phyloP scores from a whole-genome alignment of 2,797 vertebrate species.

The Rhinichthys osculus region DNA sequence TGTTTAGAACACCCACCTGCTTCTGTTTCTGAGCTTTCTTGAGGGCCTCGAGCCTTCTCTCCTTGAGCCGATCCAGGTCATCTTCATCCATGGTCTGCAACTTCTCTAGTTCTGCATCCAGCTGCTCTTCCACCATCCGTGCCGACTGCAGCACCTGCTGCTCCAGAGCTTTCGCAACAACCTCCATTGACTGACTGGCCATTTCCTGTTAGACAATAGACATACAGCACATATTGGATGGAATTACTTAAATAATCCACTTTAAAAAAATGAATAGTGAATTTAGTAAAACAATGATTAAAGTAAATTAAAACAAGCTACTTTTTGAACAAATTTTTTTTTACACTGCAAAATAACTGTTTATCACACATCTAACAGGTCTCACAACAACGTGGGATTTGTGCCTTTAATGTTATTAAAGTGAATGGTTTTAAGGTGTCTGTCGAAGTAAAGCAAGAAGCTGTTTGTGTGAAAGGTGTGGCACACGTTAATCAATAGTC shows the following conservation, averaged over 20 bases:
- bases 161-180: slow-evolving; percentile 88
- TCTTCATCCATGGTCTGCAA: slow-evolving; percentile 92
- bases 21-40: slow-evolving; percentile 96
- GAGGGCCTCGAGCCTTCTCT: slow-evolving; percentile 90
- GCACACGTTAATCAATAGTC: background rate
- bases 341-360: background rate
- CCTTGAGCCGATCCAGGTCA: slow-evolving; percentile 90
- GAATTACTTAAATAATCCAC: background rate
- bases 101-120: slow-evolving; percentile 90
- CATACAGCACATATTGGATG: background rate
- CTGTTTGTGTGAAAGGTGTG: background rate
- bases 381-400: background rate
- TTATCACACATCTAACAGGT: background rate
- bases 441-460: background rate
- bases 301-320: background rate
- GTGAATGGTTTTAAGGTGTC: background rate
- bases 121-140: slow-evolving; percentile 88
- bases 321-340: too few species aligned
- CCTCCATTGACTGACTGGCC: slow-evolving; percentile 82
- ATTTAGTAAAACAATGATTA: too few species aligned
- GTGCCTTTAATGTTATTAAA: background rate
- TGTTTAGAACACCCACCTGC: slow-evolving; percentile 79
- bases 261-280: background rate
- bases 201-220: slow-evolving; percentile 67
- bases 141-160: slow-evolving; percentile 87